Conservation (phyloP, 1,140 invertebrate genomes). For the Spodoptera frugiperda region DNA sequence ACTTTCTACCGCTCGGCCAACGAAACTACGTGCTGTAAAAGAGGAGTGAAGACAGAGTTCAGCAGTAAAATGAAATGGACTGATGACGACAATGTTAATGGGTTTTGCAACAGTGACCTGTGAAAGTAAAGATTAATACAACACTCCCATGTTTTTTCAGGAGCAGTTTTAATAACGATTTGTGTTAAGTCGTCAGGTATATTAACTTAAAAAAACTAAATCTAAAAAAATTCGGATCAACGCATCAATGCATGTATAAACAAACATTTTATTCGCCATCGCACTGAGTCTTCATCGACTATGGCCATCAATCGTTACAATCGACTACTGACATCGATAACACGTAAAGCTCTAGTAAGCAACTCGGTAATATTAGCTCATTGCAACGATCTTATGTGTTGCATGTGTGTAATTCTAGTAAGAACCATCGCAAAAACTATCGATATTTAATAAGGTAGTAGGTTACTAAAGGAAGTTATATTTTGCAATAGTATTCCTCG, state of each 20-base stretch:
- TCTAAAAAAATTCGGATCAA: too few relatives aligned
- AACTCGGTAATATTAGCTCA: conserved; percentile 34
- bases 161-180: too few relatives aligned
- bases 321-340: conserved; percentile 33
- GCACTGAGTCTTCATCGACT: background rate
- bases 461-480: conserved; percentile 24
- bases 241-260: background rate
- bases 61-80: too few relatives aligned
- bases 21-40: too few relatives aligned
- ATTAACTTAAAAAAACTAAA: too few relatives aligned
- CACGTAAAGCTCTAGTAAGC: conserved; percentile 28
- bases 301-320: conserved; percentile 11
- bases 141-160: too few relatives aligned
- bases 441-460: conserved; percentile 7
- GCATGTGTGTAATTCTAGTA: conserved; percentile 24
- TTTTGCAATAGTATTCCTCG: conserved; percentile 13
- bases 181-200: too few relatives aligned
- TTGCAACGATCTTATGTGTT: conserved; percentile 21
- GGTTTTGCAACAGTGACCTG: too few relatives aligned
- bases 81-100: too few relatives aligned
- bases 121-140: too few relatives aligned
- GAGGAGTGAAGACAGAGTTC: too few relatives aligned
- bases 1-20: too few relatives aligned
- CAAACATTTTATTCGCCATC: background rate
- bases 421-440: conserved; percentile 15